These are phyloP conservation scores for Aradus depressus DNA, from an alignment of 2,888 invertebrate species.

Conservation along the genomic window DNA sequence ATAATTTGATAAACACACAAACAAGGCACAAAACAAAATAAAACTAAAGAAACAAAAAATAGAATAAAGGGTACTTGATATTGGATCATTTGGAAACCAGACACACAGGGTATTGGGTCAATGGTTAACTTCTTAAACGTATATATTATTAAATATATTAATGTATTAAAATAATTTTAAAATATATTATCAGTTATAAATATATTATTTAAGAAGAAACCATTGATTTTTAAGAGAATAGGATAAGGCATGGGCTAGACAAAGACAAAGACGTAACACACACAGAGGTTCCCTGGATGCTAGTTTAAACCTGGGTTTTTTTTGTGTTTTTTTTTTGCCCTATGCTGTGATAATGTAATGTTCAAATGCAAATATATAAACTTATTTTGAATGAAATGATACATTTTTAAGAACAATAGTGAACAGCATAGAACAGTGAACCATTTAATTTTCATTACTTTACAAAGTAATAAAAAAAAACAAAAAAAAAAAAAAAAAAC, in stretches of 20 bases:
- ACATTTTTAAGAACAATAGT: background rate
- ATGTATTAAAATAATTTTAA: background rate
- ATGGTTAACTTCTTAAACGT: background rate
- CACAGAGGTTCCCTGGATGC: conserved; percentile 25
- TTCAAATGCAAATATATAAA: background rate
- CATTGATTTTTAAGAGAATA: conserved; percentile 16
- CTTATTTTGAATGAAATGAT: too few relatives aligned
- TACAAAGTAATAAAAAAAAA: conserved; percentile 13
- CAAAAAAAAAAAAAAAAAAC: conserved; percentile 9
- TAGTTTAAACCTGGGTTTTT: conserved; percentile 5
- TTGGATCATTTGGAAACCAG: too few relatives aligned
- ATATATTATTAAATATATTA: background rate
- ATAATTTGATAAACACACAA: conserved; percentile 13
- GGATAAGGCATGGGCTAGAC: conserved; percentile 29
- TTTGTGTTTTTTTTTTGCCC: conserved; percentile 12
- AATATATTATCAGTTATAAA: background rate
- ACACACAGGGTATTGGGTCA: conserved; percentile 23
- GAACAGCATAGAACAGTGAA: conserved; percentile 5
- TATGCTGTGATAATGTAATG: too few relatives aligned
- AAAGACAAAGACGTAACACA: conserved; percentile 30
- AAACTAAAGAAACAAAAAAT: too few relatives aligned
- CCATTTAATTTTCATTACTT: conserved; percentile 7
- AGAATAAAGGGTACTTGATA: too few relatives aligned
- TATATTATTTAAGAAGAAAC: conserved; percentile 8
- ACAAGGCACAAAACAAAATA: conserved; percentile 18